Base-by-base conservation (phyloP, 2,888 invertebrate genomes). In the Carterocephalus palaemon region DNA sequence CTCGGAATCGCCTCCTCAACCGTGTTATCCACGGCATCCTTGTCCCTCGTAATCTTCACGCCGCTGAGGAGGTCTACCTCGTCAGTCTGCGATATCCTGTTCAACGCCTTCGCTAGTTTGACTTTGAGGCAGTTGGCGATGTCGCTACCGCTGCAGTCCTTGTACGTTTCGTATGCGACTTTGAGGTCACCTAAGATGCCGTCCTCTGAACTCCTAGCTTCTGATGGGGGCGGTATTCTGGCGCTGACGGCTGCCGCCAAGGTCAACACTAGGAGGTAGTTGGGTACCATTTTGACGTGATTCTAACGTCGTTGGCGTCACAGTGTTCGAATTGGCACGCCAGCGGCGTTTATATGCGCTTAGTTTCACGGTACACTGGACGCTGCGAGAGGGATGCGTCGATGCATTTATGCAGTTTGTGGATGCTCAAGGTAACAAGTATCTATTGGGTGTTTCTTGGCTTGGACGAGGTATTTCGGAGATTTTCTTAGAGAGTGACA, bases 121-220 rank as follows among this genome's bases (percentile, higher is more conserved):
- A 94, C 78, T 73, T 95, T 95, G 38, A 95, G 83, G 59, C 95
- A 95, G 48, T 92, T 90, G 2, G 91, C 87, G 17, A 93, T 71
- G 54, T 92, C 92, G 49, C 89, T 82, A 39, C 90, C 89, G 48
- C 92, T 88, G 82, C 95, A 95, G 62, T 95, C 94, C 73, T 92
- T 93, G 78, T 95, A 95, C 52, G 93, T 90, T 69, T 93, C 93
- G 64, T 93, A 94, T 53, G 93, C 90, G 62, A 91, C 89, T 58
- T 91, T 90, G 3, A 94, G 76, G 60, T 94, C 94, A 52, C 91
- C 90, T 52, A 92, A 78, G 53, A 89, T 72, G 57, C 65, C 72
- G 51, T 85, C 85, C 39, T 87, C 85, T 56, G 86, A 71, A 67
- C 80, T 77, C 51, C 82, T 70, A 7, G 67, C 78, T 57, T 85